These are phyloP conservation scores for Mystacornis crossleyi DNA, from an alignment of 2,113 vertebrate genomes.

Conservation along the genomic window DNA sequence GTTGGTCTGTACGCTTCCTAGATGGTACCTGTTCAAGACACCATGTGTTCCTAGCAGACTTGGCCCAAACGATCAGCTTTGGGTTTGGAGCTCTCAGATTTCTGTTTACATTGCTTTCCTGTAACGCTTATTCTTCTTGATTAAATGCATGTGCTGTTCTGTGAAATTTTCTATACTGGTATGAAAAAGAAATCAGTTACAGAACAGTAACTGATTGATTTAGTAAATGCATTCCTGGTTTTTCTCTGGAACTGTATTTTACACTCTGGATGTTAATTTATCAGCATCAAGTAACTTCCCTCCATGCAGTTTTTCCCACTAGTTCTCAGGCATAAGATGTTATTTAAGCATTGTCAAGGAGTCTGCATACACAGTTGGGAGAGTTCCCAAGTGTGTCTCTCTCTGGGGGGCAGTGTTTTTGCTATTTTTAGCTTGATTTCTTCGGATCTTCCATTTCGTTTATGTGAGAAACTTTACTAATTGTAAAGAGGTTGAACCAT, in stretches of 20 bases:
- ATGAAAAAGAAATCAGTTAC: background rate
- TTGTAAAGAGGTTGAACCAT: background rate
- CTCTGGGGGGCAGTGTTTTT: background rate
- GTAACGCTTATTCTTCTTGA: background rate
- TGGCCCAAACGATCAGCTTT: background rate
- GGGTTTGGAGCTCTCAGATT: background rate
- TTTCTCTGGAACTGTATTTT: background rate
- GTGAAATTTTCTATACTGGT: background rate
- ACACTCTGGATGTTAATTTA: background rate
- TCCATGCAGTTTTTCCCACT: background rate
- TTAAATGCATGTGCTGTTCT: background rate
- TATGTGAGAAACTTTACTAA: background rate
- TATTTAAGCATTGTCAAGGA: background rate
- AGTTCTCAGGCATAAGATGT: background rate
- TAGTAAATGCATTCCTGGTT: background rate
- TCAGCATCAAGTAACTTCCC: background rate
- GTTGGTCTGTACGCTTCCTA: background rate
- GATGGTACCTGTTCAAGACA: background rate
- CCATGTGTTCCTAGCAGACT: background rate
- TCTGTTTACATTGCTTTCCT: background rate
- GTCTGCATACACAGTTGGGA: background rate
- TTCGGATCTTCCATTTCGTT: background rate
- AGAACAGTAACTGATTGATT: background rate
- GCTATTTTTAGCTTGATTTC: background rate
- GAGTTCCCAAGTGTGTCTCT: background rate